Conservation (phyloP, 2,888 invertebrate genomes). For the Hirtodrosophila trivittata region DNA sequence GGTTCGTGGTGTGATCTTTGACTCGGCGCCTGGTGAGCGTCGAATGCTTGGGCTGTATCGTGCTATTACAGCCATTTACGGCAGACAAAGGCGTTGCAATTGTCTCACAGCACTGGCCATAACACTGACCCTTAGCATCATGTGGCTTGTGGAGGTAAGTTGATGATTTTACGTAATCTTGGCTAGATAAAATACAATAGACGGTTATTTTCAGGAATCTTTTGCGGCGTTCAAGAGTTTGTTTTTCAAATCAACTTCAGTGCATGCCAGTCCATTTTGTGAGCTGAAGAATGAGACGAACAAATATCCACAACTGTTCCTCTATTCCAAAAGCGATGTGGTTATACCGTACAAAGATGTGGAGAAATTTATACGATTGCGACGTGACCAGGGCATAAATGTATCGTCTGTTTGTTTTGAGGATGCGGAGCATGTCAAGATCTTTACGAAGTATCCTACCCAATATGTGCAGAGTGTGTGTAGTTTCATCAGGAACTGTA, state of each 20-base stretch:
- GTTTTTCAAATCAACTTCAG: conserved; percentile 82
- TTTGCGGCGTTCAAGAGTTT: conserved; percentile 82
- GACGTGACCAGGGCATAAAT: conserved; percentile 86
- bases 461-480: conserved; percentile 87
- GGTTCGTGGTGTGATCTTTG: conserved; percentile 87
- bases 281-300: conserved; percentile 86
- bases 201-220: conserved; percentile 80
- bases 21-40: conserved; percentile 89
- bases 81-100: conserved; percentile 85
- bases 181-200: neutral
- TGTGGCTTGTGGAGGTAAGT: conserved; percentile 87
- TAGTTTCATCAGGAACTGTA: conserved; percentile 86
- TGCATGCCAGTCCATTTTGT: conserved; percentile 86
- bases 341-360: conserved; percentile 88
- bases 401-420: conserved; percentile 87
- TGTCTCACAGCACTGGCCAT: conserved; percentile 85
- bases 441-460: conserved; percentile 87
- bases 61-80: conserved; percentile 87
- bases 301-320: conserved; percentile 88
- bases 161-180: neutral
- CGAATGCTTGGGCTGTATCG: conserved; percentile 85
- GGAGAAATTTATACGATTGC: conserved; percentile 87
- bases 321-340: conserved; percentile 89
- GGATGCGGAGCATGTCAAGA: conserved; percentile 90
- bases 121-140: conserved; percentile 85